Percentiles rank a stretch among this genome's conserved stretches.
phyloP scores from a whole-genome alignment of 1,140 invertebrate genomes.

The Drosophila bocki region DNA sequence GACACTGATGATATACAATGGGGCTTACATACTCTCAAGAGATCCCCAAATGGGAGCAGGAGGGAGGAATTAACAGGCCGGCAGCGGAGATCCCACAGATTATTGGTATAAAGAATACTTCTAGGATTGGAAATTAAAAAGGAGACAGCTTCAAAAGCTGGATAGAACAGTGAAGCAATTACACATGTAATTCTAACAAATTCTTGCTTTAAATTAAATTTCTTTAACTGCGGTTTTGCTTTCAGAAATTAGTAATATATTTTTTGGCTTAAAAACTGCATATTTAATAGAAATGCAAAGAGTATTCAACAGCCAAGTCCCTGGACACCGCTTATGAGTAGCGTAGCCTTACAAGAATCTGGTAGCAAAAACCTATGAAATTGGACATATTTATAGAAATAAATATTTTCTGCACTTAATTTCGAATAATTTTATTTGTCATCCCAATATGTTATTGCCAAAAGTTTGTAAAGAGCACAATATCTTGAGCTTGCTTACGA shows the following conservation, averaged over 20 bases:
- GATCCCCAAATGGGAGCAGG: slow-evolving; percentile 1
- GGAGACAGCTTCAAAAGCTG: neutral
- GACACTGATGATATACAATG: slow-evolving; percentile 42
- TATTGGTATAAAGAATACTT: slow-evolving; percentile 2
- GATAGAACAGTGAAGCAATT: neutral
- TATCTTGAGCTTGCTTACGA: neutral
- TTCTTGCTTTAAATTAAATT: neutral
- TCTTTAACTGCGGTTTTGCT: too few relatives aligned
- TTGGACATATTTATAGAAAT: too few relatives aligned
- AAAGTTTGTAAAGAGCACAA: neutral
- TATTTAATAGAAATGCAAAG: too few relatives aligned
- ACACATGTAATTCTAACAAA: neutral
- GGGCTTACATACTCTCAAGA: slow-evolving; percentile 33
- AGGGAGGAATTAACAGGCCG: slow-evolving; percentile 1
- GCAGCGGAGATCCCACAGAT: slow-evolving; percentile 15
- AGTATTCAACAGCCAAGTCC: too few relatives aligned
- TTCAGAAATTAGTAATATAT: too few relatives aligned
- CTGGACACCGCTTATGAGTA: too few relatives aligned
- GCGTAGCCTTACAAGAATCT: too few relatives aligned
- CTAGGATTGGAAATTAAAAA: neutral
- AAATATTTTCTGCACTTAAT: neutral
- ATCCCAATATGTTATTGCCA: neutral
- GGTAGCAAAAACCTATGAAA: too few relatives aligned
- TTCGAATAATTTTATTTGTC: neutral
- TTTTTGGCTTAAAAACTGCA: too few relatives aligned